Evolutionary conservation across 1,140 invertebrate genomes (phyloP).

Genomic region (Tetramorium simillimum): DNA sequence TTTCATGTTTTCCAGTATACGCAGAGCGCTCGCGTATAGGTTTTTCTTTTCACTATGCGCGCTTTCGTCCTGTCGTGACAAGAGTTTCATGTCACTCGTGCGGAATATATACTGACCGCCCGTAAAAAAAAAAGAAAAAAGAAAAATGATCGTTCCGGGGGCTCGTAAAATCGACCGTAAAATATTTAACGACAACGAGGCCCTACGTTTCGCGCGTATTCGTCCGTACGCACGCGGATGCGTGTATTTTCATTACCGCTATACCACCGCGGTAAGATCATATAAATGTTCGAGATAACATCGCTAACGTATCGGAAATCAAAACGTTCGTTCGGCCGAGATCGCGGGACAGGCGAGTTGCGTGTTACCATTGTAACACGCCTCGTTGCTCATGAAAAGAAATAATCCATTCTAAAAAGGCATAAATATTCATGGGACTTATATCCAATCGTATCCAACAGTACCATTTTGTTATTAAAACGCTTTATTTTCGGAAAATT

Average conservation of each 20-base stretch:
- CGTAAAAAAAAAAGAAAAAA: conserved; percentile 47
- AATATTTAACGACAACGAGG: conserved; percentile 68
- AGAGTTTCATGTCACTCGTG: conserved; percentile 52
- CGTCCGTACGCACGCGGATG: conserved; percentile 27
- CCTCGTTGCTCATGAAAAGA: not conserved
- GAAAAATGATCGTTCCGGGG: conserved; percentile 27
- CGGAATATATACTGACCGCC: conserved; percentile 47
- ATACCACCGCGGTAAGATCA: conserved; percentile 11
- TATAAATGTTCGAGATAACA: conserved; percentile 27
- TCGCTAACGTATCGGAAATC: conserved; percentile 36
- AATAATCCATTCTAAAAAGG: not conserved
- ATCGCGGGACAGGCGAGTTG: not conserved
- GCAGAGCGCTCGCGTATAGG: not conserved
- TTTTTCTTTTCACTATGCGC: conserved; percentile 7
- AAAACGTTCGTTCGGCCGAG: not conserved
- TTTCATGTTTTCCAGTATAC: not conserved
- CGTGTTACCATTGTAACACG: not conserved
- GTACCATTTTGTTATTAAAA: not conserved
- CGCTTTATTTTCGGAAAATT: not conserved
- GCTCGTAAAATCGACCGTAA: conserved; percentile 68
- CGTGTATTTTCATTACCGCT: conserved; percentile 54
- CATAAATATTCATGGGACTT: not conserved
- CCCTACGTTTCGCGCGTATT: conserved; percentile 47
- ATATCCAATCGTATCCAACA: conserved; percentile 20
- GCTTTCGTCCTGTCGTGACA: conserved; percentile 59